phyloP scores from a whole-genome alignment of 2,797 vertebrate genomes.

The Clamator glandarius region DNA sequence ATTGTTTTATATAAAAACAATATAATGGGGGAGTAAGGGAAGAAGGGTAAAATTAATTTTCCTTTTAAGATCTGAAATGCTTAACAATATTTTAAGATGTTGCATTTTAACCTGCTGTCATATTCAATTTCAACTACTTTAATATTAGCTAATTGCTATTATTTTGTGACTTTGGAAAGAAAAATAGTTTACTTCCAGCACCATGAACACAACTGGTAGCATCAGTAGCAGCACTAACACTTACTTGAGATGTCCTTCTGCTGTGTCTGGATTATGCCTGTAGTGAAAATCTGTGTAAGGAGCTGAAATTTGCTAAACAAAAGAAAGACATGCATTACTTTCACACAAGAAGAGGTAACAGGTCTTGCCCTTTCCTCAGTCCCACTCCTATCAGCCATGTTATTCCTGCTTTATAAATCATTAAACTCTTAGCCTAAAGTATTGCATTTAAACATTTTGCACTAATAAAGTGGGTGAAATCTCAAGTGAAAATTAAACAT shows the following conservation, averaged over 20 bases:
- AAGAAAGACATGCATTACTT: background rate
- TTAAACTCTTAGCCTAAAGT: background rate
- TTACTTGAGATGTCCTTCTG: slow-evolving; percentile 95
- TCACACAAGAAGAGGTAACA: background rate
- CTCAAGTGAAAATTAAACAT: background rate
- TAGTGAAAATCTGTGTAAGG: slow-evolving; percentile 99
- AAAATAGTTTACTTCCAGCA: background rate
- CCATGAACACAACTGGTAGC: background rate
- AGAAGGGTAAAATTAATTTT: background rate
- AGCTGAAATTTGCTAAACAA: slow-evolving; percentile 91
- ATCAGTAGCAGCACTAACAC: slow-evolving; percentile 58
- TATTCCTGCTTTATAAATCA: background rate
- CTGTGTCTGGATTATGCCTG: slow-evolving; percentile 93
- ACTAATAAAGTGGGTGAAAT: background rate
- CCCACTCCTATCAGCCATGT: background rate
- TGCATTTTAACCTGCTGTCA: background rate
- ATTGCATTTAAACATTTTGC: background rate
- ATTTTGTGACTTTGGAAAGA: background rate
- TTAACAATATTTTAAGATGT: background rate
- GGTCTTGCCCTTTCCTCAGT: background rate
- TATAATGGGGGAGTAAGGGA: background rate
- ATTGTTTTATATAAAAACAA: background rate
- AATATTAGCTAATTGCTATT: background rate
- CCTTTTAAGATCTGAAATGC: background rate
- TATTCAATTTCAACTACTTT: background rate